These are phyloP conservation scores for Telenomus remus DNA, from an alignment of 1,140 invertebrate genomes.

Conservation along the genomic window DNA sequence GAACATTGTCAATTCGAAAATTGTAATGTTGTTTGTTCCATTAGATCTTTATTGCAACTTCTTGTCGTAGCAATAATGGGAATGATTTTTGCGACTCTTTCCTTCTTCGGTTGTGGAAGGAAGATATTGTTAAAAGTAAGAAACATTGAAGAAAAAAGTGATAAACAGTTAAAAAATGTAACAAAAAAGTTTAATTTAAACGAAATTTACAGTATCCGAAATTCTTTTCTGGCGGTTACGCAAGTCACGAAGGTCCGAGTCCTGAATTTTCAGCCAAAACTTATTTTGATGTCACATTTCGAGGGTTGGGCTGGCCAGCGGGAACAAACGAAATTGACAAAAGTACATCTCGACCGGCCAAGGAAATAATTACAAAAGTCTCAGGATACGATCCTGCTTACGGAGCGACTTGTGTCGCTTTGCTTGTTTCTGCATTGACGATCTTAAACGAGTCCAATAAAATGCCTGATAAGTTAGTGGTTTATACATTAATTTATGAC, in stretches of 20 bases:
- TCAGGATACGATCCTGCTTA: conserved; percentile 86
- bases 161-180: too few species aligned
- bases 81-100: conserved; percentile 80
- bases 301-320: conserved; percentile 86
- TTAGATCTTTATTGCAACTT: conserved; percentile 70
- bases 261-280: conserved; percentile 79
- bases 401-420: conserved; percentile 83
- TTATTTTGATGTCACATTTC: conserved; percentile 81
- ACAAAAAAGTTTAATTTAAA: too few species aligned
- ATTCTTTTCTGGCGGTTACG: conserved; percentile 83
- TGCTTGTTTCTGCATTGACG: conserved; percentile 83
- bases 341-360: conserved; percentile 79
- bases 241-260: conserved; percentile 81
- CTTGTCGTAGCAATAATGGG: conserved; percentile 77
- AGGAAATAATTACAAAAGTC: conserved; percentile 81
- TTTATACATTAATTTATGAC: background rate
- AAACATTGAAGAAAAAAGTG: too few species aligned
- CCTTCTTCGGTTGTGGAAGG: conserved; percentile 80
- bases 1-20: too few species aligned
- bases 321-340: conserved; percentile 79
- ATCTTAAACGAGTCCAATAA: conserved; percentile 86
- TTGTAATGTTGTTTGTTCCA: background rate
- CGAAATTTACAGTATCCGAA: conserved; percentile 80
- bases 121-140: conserved; percentile 80
- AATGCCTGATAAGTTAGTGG: conserved; percentile 82